phyloP scores from a whole-genome alignment of 2,888 invertebrate genomes.

The Cancer borealis region DNA sequence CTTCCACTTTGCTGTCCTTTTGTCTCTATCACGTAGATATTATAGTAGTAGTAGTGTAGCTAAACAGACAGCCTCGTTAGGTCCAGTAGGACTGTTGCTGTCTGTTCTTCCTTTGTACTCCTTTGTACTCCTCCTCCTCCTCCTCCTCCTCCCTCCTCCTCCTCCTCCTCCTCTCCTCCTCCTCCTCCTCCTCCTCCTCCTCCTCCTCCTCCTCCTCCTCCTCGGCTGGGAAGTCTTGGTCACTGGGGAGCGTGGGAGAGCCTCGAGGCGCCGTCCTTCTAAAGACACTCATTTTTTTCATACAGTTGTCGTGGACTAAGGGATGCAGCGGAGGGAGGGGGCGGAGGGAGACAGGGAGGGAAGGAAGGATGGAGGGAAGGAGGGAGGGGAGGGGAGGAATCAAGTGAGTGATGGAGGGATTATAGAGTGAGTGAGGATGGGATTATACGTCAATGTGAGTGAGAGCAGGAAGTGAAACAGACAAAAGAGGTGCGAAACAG shows the following conservation, averaged over 20 bases:
- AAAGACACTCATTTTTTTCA: background rate
- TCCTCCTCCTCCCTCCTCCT: background rate
- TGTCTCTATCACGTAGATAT: too few species aligned
- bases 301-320: background rate
- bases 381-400: background rate
- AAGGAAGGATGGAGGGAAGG: background rate
- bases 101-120: too few species aligned
- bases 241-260: background rate
- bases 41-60: too few species aligned
- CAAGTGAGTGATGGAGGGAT: too few species aligned
- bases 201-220: background rate
- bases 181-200: constrained; percentile 18
- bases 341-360: background rate
- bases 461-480: too few species aligned
- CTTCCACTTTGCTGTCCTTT: too few species aligned
- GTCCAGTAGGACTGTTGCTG: too few species aligned
- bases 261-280: background rate
- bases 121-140: background rate
- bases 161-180: background rate
- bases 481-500: too few species aligned
- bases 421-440: too few species aligned
- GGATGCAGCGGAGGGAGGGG: background rate
- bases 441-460: too few species aligned
- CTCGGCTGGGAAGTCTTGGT: background rate
- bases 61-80: too few species aligned